These are phyloP conservation scores for Corythucha ciliata DNA, from an alignment of 2,888 invertebrate species.

Conservation along the genomic window DNA sequence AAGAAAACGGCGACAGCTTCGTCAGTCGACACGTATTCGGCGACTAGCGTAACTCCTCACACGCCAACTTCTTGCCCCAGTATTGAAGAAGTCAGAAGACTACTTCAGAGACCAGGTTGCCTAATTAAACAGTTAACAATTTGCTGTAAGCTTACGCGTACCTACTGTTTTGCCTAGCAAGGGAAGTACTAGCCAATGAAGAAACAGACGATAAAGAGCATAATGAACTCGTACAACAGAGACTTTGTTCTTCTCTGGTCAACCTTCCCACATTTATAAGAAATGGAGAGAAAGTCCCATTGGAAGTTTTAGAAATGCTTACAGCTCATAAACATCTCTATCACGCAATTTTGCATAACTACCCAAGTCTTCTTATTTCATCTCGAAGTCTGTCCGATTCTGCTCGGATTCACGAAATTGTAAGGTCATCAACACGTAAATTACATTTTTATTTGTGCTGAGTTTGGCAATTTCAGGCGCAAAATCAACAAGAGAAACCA, in stretches of 20 bases:
- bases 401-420: slow-evolving; percentile 46
- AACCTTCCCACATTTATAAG: slow-evolving; percentile 75
- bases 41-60: slow-evolving; percentile 25
- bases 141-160: background rate
- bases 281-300: slow-evolving; percentile 64
- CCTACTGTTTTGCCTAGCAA: background rate
- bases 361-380: slow-evolving; percentile 60
- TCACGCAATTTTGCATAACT: slow-evolving; percentile 61
- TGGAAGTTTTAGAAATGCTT: slow-evolving; percentile 49
- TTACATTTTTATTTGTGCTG: background rate
- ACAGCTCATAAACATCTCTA: slow-evolving; percentile 40
- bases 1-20: slow-evolving; percentile 41
- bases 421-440: slow-evolving; percentile 25
- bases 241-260: slow-evolving; percentile 65
- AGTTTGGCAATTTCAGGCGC: background rate
- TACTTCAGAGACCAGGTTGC: slow-evolving; percentile 31
- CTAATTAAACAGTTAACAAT: background rate
- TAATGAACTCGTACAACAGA: background rate
- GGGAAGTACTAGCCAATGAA: too few relatives aligned
- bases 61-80: slow-evolving; percentile 32
- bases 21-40: slow-evolving; percentile 28
- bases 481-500: background rate
- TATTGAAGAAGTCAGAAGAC: slow-evolving; percentile 36
- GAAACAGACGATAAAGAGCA: too few relatives aligned
- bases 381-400: slow-evolving; percentile 66